phyloP scores from a whole-genome alignment of 2,888 invertebrate species.

The Caenorhabditis sp. region DNA sequence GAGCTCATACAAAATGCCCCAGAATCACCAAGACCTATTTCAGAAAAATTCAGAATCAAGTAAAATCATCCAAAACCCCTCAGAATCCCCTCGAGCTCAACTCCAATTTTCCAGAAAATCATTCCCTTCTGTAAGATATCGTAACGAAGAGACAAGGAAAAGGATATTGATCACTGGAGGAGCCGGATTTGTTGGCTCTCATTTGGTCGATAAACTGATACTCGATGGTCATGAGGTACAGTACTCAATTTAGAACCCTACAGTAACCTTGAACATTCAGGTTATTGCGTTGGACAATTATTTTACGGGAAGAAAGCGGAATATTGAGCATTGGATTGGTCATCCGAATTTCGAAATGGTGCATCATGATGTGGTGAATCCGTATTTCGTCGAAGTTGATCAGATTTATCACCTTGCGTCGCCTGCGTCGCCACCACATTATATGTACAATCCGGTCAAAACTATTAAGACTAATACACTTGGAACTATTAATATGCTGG shows the following conservation, averaged over 20 bases:
- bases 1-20: too few relatives aligned
- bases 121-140: constrained; percentile 84
- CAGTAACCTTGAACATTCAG: not conserved
- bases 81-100: too few relatives aligned
- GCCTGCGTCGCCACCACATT: constrained; percentile 98
- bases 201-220: constrained; percentile 94
- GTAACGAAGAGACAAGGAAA: constrained; percentile 89
- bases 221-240: constrained; percentile 75
- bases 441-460: constrained; percentile 99
- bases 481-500: constrained; percentile 77
- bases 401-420: constrained; percentile 97
- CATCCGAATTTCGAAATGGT: constrained; percentile 98
- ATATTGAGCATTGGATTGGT: constrained; percentile 98
- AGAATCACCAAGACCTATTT: too few relatives aligned
- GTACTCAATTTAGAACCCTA: too few relatives aligned
- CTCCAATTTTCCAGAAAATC: constrained; percentile 46
- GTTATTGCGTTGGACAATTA: constrained; percentile 93
- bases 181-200: constrained; percentile 80
- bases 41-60: too few relatives aligned
- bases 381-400: constrained; percentile 86
- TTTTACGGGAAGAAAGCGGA: constrained; percentile 94
- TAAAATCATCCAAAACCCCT: too few relatives aligned
- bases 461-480: constrained; percentile 98
- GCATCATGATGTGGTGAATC: constrained; percentile 97
- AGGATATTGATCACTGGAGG: constrained; percentile 81